These are phyloP conservation scores for Callyntrura sp. DNA, from an alignment of 2,888 invertebrate genomes.

Conservation along the genomic window DNA sequence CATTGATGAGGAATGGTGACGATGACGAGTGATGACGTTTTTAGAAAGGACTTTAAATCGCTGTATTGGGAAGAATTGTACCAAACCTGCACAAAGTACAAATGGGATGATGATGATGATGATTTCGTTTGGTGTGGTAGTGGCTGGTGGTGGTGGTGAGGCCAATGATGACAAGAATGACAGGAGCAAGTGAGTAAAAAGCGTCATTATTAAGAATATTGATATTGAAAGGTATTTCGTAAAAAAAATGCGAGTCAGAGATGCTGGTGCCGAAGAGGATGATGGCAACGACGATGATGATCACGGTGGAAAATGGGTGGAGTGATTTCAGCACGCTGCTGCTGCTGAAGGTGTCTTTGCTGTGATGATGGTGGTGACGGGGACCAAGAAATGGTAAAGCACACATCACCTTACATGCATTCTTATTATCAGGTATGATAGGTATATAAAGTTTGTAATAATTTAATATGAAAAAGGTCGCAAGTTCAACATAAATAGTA, in stretches of 20 bases:
- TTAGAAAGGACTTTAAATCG: constrained; percentile 51
- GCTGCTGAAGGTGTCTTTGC: background rate
- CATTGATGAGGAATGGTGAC: constrained; percentile 11
- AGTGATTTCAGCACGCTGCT: constrained; percentile 27
- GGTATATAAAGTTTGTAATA: background rate
- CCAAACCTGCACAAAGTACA: too few relatives aligned
- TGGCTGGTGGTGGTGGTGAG: background rate
- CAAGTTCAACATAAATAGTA: constrained; percentile 27
- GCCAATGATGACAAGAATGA: constrained; percentile 45
- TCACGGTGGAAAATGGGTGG: constrained; percentile 56
- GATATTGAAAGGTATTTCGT: constrained; percentile 26
- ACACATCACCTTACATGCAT: constrained; percentile 14
- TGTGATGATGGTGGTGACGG: background rate
- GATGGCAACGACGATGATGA: background rate
- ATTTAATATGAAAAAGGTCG: constrained; percentile 19
- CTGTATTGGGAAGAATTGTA: background rate
- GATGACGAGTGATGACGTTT: constrained; percentile 50
- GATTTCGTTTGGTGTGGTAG: background rate
- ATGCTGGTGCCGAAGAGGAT: background rate
- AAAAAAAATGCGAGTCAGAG: background rate
- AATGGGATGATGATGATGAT: background rate
- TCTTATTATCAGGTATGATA: constrained; percentile 26
- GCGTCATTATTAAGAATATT: constrained; percentile 31
- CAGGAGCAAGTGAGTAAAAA: constrained; percentile 54
- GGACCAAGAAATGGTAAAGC: constrained; percentile 36